These are phyloP conservation scores for Heteropelma amictum DNA, from an alignment of 2,888 invertebrate species.

Conservation along the genomic window DNA sequence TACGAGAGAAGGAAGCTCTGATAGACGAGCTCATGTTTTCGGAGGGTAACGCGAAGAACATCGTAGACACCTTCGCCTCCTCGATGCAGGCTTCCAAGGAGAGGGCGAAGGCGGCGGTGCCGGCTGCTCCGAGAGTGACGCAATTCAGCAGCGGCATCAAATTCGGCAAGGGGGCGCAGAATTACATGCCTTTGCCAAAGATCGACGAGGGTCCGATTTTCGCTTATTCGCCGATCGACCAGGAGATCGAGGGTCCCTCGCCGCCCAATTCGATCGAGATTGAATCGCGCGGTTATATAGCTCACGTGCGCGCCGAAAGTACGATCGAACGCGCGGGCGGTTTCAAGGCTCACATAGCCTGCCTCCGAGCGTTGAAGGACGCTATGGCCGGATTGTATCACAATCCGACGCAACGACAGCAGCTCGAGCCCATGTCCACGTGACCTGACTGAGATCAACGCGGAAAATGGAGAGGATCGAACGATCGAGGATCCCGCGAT, in stretches of 20 bases:
- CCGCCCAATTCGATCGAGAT: constrained; percentile 84
- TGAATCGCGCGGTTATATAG: constrained; percentile 83
- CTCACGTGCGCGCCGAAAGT: constrained; percentile 86
- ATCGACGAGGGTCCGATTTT: constrained; percentile 89
- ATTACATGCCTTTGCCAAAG: constrained; percentile 84
- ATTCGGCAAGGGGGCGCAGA: constrained; percentile 83
- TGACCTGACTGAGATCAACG: constrained; percentile 58
- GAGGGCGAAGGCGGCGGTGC: constrained; percentile 79
- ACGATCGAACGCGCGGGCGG: constrained; percentile 92
- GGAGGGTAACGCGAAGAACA: constrained; percentile 92
- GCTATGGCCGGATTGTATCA: constrained; percentile 88
- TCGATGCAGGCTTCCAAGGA: constrained; percentile 84
- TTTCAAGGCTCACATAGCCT: constrained; percentile 89
- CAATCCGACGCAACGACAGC: constrained; percentile 68
- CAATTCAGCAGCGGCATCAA: constrained; percentile 94
- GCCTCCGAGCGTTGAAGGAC: constrained; percentile 92
- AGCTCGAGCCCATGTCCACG: constrained; percentile 60
- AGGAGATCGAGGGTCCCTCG: constrained; percentile 83
- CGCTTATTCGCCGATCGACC: constrained; percentile 81
- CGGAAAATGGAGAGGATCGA: too few relatives aligned
- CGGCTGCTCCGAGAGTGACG: constrained; percentile 80
- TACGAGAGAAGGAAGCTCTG: constrained; percentile 92
- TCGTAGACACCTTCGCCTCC: constrained; percentile 89
- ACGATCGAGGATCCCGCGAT: too few relatives aligned
- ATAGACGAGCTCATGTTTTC: constrained; percentile 98